Evolutionary conservation across 2,797 vertebrate genomes (phyloP), one percentile per base, ranked within the genome.

Genomic region (Muscicapa striata): DNA sequence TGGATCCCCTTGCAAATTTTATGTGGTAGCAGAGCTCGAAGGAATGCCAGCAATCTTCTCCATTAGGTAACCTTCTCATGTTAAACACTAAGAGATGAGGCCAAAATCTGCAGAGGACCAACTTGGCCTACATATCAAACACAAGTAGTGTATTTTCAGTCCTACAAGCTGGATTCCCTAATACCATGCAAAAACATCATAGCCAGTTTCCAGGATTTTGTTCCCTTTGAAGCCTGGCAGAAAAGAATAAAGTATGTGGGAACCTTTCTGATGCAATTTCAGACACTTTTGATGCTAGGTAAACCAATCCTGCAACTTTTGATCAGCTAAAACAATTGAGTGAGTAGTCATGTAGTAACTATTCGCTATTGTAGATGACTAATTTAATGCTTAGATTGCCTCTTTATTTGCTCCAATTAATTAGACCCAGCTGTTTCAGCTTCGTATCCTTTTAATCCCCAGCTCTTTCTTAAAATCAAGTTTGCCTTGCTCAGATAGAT

Each of bases 391-490:
- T 85, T 36, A 74, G 67, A 74, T 32, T 87, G 61, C 29, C 49
- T 83, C 29, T 89, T 87, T 72, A 90, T 87, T 96, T 92, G 68
- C 29, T 77, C 30, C 76, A 30, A 87, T 72, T 94, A 94, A 94
- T 77, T 75, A 90, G 66, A 64, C 36, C 36, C 81, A 89, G 69
- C 87, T 92, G 75, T 75, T 96, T 32, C 74, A 86, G 55, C 52
- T 77, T 92, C 67, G 62, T 59, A 93, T 66, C 61, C 12, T 86
- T 88, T 82, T 57, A 90, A 92, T 83, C 46, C 38, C 27, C 45
- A 87, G 24, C 26, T 94, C 70, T 74, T 89, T 91, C 81, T 92
- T 90, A 74, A 94, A 90, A 95, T 52, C 66, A 92, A 78, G 89
- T 89, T 75, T 92, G 80, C 68, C 62, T 90, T 73, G 43, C 51